Evolutionary conservation across 2,888 invertebrate species (phyloP).

Genomic region (Alloscopus bannaensis): DNA sequence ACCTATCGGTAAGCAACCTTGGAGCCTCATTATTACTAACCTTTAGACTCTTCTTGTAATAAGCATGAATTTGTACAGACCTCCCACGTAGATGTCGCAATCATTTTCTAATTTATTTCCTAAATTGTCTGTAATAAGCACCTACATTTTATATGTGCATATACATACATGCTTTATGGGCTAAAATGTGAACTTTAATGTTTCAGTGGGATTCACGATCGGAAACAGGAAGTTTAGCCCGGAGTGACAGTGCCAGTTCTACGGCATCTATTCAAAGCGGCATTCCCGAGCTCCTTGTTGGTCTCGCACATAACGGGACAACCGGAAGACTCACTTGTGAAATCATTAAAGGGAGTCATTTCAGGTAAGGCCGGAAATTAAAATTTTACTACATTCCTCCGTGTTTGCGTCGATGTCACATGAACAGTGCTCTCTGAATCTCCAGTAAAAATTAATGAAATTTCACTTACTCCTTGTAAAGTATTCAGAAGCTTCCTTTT

Average conservation of each 20-base stretch:
- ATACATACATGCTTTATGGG: no score
- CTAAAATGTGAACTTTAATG: no score
- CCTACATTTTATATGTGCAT: no score
- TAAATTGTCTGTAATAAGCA: no score
- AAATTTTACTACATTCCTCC: constrained; percentile 1
- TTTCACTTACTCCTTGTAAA: not conserved
- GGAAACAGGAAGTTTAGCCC: constrained; percentile 86
- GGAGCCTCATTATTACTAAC: not conserved
- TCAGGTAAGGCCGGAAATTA: constrained; percentile 77
- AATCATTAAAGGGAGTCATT: constrained; percentile 87
- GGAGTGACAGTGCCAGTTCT: constrained; percentile 95
- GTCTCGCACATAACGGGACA: constrained; percentile 93
- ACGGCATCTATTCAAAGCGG: constrained; percentile 89
- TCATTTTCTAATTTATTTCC: no score
- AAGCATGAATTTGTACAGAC: not conserved
- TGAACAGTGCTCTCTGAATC: not conserved
- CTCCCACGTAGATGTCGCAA: no score
- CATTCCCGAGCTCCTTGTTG: constrained; percentile 91
- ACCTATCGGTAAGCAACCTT: constrained; percentile 73
- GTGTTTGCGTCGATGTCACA: no score
- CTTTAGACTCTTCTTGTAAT: not conserved
- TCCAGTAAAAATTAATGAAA: not conserved
- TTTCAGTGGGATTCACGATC: constrained; percentile 76
- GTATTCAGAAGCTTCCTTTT: not conserved
- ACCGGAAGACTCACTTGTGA: constrained; percentile 96